Base-by-base conservation (phyloP, 2,797 vertebrate genomes). In the Harpagifer antarcticus region DNA sequence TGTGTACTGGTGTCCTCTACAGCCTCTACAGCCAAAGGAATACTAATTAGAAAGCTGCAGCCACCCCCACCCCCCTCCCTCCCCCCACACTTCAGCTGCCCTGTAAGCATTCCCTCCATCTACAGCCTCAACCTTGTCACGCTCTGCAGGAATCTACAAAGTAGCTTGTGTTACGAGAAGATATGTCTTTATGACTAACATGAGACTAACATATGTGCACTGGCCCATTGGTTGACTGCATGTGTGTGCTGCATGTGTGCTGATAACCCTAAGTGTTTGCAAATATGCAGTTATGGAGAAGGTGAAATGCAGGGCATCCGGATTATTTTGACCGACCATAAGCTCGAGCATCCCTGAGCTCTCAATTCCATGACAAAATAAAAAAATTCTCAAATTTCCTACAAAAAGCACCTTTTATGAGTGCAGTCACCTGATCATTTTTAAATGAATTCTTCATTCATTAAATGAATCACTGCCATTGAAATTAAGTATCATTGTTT, bases 211-310 rank as follows among this genome's bases (percentile, higher is more conserved):
- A 82, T 65, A 79, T 84, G 68, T 73, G 68, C 75, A 19, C 55
- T 43, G 77, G 62, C 61, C 68, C 76, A 71, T 79, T 87, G 59
- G 63, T 47, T 55, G 50, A 40, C 17, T 59, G 52, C 59, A 72
- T 64, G 52, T 65, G 58, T 43, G 44, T 56, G 74, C 76, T 86
- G 86, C 76, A 68, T 53, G 44, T 62, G 64, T 74, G 78, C 83
- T 84, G 86, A 90, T 88, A 90, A 80, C 72, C 53, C 31, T 69
- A 71, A 85, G 23, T 63, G 74, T 76, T 52, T 23, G 57, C 67
- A 67, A 62, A 69, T 52, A 79, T 55, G 37, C 44, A 57, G 60
- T 72, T 81, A 75, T 69, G 56, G 47, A 72, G 33, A 74, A 83
- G 78, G 73, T 90, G 80, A 90, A 87, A 76, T 44, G 19, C 72